Conservation (phyloP, 2,113 vertebrate genomes). For the Etheostoma spectabile region DNA sequence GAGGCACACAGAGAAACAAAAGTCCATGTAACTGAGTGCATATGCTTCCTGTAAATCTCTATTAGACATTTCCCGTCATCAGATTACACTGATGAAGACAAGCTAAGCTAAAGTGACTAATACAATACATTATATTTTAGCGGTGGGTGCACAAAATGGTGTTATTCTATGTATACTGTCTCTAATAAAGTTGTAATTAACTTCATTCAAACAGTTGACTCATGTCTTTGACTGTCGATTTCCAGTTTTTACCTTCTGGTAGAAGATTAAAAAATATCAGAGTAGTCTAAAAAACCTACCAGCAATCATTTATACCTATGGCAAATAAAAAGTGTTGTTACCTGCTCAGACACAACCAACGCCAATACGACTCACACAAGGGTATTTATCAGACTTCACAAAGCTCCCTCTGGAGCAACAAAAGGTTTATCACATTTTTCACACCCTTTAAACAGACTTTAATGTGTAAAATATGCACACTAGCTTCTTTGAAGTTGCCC, state of each 20-base stretch:
- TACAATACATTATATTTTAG: neutral
- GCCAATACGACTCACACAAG: neutral
- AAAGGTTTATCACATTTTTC: neutral
- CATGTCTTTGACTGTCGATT: neutral
- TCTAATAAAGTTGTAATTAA: neutral
- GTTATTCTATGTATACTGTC: neutral
- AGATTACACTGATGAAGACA: constrained; percentile 28
- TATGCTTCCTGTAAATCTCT: constrained; percentile 35
- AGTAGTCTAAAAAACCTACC: neutral
- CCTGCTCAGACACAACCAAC: neutral
- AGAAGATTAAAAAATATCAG: neutral
- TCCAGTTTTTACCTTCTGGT: constrained; percentile 1
- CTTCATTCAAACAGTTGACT: neutral
- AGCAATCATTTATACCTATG: constrained; percentile 3
- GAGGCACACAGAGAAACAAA: constrained; percentile 24
- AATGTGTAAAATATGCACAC: neutral
- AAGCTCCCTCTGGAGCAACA: neutral
- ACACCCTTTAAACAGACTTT: neutral
- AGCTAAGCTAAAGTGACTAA: neutral
- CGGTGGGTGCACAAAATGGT: neutral
- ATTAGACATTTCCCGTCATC: constrained; percentile 36
- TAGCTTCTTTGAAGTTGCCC: neutral
- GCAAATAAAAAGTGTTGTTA: neutral
- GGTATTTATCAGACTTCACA: neutral
- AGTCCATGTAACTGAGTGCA: neutral